A percentile compares a stretch with the other conserved stretches of the same genome.
Conservation (phyloP, 2,113 vertebrate genomes). For the Melanotaenia duboulayi region DNA sequence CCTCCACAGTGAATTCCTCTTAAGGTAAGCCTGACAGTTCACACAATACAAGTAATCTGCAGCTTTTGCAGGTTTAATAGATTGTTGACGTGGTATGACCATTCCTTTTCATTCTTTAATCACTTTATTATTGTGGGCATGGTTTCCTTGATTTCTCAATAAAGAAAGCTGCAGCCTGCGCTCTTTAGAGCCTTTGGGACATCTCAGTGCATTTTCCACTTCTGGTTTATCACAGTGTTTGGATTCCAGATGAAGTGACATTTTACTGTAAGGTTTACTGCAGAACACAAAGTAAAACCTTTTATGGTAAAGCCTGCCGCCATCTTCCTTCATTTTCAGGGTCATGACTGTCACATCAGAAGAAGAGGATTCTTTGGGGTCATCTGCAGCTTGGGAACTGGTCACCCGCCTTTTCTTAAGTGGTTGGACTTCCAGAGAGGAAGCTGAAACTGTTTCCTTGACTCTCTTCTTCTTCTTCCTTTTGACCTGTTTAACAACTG, state of each 20-base stretch:
- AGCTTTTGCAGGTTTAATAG: background rate
- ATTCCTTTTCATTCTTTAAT: conserved; percentile 23
- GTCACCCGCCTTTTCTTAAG: background rate
- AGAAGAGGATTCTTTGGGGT: background rate
- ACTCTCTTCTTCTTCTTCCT: background rate
- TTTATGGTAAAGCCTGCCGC: background rate
- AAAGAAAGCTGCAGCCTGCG: background rate
- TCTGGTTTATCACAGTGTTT: conserved; percentile 16
- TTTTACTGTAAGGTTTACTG: conserved; percentile 17
- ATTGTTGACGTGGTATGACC: background rate
- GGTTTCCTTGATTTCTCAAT: conserved; percentile 10
- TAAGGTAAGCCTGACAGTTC: background rate
- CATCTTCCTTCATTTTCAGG: background rate
- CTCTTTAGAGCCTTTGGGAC: conserved; percentile 1
- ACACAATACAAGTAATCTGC: conserved; percentile 19
- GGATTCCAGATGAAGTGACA: conserved; percentile 1
- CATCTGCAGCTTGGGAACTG: background rate
- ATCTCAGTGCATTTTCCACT: background rate
- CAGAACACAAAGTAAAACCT: background rate
- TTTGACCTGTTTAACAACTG: background rate
- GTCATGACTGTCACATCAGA: background rate
- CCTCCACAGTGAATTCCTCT: conserved; percentile 8
- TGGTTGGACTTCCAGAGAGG: background rate
- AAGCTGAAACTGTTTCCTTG: background rate
- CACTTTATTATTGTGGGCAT: background rate